These are phyloP conservation scores for Mycalesis mineus DNA, from an alignment of 2,888 invertebrate species.

Conservation along the genomic window DNA sequence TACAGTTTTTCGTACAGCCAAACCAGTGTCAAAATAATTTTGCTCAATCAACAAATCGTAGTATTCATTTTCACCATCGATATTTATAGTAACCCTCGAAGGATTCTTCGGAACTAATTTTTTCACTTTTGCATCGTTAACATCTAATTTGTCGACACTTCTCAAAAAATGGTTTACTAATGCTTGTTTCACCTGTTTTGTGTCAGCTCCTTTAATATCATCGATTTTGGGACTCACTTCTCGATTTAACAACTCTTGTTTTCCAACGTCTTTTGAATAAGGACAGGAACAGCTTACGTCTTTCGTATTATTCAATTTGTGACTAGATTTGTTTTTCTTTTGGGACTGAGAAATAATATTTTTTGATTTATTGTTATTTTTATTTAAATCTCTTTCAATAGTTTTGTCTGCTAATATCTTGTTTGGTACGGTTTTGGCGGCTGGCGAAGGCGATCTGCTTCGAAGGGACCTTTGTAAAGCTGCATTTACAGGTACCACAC, in stretches of 20 bases:
- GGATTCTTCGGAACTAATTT: constrained; percentile 32
- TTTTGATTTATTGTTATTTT: not conserved
- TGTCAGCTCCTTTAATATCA: constrained; percentile 36
- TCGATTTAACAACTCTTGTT: not conserved
- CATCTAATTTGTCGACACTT: constrained; percentile 37
- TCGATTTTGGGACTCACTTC: constrained; percentile 1
- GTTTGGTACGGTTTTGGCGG: constrained; percentile 20
- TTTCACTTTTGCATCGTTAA: constrained; percentile 24
- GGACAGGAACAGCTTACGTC: constrained; percentile 3
- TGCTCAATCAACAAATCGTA: constrained; percentile 52
- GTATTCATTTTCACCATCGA: constrained; percentile 51
- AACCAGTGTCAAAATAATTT: constrained; percentile 41
- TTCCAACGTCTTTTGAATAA: constrained; percentile 5
- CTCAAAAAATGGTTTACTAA: constrained; percentile 50
- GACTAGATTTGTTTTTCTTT: constrained; percentile 3
- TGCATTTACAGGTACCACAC: not conserved
- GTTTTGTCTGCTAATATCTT: constrained; percentile 25
- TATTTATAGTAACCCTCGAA: constrained; percentile 53
- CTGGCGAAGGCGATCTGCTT: constrained; percentile 31
- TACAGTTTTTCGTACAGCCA: constrained; percentile 42
- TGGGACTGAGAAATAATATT: constrained; percentile 3
- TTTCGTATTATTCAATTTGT: constrained; percentile 9
- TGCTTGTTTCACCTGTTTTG: constrained; percentile 47
- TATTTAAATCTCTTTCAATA: not conserved
- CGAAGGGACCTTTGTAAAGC: not conserved